Evolutionary conservation across 2,113 vertebrate genomes (phyloP).

Genomic region (Isurus oxyrinchus): DNA sequence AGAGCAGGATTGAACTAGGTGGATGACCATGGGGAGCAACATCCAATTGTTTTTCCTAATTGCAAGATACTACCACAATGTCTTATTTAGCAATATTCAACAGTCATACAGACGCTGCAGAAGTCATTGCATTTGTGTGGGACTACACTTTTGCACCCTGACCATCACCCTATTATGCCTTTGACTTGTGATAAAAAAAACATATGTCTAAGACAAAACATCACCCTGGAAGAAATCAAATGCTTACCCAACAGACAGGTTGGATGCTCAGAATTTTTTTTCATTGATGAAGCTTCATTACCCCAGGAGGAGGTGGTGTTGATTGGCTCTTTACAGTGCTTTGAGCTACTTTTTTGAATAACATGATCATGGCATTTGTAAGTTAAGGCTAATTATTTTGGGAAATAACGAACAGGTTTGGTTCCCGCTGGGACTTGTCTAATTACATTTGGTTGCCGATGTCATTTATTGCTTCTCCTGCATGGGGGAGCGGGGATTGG

Average conservation of each 20-base stretch:
- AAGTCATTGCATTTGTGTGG: neutral
- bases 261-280: neutral
- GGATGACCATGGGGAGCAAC: neutral
- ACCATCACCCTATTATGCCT: neutral
- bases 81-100: neutral
- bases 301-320: neutral
- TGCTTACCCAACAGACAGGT: neutral
- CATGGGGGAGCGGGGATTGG: no score
- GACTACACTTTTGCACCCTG: neutral
- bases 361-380: neutral
- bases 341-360: neutral
- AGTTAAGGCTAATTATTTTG: neutral
- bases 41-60: neutral
- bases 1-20: neutral
- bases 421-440: neutral
- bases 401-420: neutral
- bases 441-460: neutral
- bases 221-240: neutral
- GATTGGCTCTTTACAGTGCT: neutral
- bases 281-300: neutral
- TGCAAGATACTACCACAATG: neutral
- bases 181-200: neutral
- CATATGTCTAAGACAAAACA: neutral
- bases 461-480: neutral
- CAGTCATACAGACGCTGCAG: neutral